Evolutionary conservation across 2,113 vertebrate genomes (phyloP), one percentile per base, ranked within the genome.

Genomic region (Cryptomyrus ogoouensis): DNA sequence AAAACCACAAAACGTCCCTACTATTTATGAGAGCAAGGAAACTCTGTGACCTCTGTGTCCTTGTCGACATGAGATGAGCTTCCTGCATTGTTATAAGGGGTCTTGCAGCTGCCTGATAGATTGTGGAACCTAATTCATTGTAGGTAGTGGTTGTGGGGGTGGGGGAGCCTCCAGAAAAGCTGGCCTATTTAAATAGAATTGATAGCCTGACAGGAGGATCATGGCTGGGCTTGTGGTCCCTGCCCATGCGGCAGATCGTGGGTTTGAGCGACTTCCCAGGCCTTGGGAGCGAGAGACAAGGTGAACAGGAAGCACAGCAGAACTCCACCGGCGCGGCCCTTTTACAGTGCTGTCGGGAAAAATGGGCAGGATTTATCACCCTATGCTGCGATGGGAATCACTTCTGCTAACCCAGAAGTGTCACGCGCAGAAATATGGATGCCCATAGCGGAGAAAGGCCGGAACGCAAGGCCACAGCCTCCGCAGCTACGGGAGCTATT

Each of bases 171-270:
- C 90, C 86, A 47, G 91, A 88, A 89, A 90, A 93, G 89, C 92
- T 93, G 94, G 92, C 93, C 95, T 94, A 93, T 94, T 96, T 95
- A 95, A 94, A 94, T 90, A 94, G 94, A 94, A 95, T 95, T 94
- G 94, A 96, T 95, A 94, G 93, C 92, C 92, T 93, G 92, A 93
- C 92, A 91, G 90, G 92, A 88, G 92, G 87, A 47, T 92, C 90
- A 91, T 88, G 21, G 83, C 89, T 90, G 83, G 88, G 87, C 80
- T 58, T 42, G 35, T 39, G 5, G 66, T 39, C 86, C 87, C 70
- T 58, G 52, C 90, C 77, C 62, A 44, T 53, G 21, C 46, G 35
- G 90, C 5, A 10, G 27, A 4, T 24, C 53, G 7, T 84, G 87
- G 90, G 90, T 52, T 86, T 89, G 90, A 91, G 85, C 46, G 9